Percentiles rank a stretch among this genome's conserved stretches.
These are phyloP conservation scores for Pectinophora gossypiella DNA, from an alignment of 1,140 invertebrate species.

Conservation along the genomic window DNA sequence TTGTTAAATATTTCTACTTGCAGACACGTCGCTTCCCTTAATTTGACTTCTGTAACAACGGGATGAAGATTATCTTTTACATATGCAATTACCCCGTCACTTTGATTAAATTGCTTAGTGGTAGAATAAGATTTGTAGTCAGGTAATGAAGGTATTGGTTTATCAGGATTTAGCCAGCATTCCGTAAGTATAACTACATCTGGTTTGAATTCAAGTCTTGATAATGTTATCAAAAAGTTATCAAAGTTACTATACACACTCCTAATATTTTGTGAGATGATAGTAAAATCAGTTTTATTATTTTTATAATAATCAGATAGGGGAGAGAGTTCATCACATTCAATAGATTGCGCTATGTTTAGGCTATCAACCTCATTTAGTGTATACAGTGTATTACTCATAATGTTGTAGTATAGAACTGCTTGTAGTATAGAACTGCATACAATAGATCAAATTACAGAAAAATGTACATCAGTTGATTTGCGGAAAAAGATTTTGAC, in stretches of 20 bases:
- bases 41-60: background rate
- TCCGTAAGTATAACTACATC: slow-evolving; percentile 8
- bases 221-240: background rate
- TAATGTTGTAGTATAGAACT: too few relatives aligned
- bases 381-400: too few relatives aligned
- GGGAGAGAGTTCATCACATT: background rate
- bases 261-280: slow-evolving; percentile 3
- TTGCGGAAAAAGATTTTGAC: slow-evolving; percentile 11
- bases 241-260: slow-evolving; percentile 4
- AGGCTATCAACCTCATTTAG: background rate
- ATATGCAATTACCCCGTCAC: background rate
- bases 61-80: background rate
- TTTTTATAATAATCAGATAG: background rate
- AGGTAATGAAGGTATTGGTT: slow-evolving; percentile 2
- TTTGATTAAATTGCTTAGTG: background rate
- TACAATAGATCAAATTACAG: slow-evolving; percentile 8
- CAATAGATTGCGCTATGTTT: background rate
- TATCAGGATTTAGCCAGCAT: slow-evolving; percentile 1
- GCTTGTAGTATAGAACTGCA: too few relatives aligned
- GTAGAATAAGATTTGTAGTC: background rate
- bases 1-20: background rate
- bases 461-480: slow-evolving; percentile 3
- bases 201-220: background rate
- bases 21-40: background rate
- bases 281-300: background rate